Percentiles rank a stretch among this genome's conserved stretches.
These are phyloP conservation scores for Parasteatoda lunata DNA, from an alignment of 2,888 invertebrate species.

Conservation along the genomic window DNA sequence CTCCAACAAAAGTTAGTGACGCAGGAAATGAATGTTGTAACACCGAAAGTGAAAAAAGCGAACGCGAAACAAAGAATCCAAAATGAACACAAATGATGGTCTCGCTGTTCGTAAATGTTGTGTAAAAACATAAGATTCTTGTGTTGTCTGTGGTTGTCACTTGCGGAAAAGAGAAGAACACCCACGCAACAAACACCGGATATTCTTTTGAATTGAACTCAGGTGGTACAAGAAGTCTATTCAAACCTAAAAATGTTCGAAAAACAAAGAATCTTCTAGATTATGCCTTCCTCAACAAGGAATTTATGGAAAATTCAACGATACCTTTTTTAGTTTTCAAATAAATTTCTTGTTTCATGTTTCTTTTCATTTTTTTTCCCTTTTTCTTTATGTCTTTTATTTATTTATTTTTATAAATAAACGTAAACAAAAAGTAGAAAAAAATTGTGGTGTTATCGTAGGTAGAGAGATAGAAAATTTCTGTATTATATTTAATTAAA, in stretches of 20 bases:
- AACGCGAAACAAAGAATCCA: no score
- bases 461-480: no score
- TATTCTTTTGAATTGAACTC: conserved; percentile 20
- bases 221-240: conserved; percentile 17
- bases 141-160: not conserved
- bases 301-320: conserved; percentile 1
- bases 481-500: no score
- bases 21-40: no score
- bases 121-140: not conserved
- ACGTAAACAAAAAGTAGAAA: no score
- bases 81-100: no score
- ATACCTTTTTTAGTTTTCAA: not conserved
- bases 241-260: conserved; percentile 7
- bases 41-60: no score
- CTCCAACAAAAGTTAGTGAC: no score
- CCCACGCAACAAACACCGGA: conserved; percentile 27
- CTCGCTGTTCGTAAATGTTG: no score
- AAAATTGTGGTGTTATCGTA: no score
- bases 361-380: not conserved
- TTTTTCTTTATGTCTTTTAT: not conserved
- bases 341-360: not conserved
- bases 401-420: no score
- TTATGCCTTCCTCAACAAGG: not conserved
- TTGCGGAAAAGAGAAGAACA: not conserved
- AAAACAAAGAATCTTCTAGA: not conserved